Conservation (phyloP, 2,797 vertebrate species). For the Channa striata region DNA sequence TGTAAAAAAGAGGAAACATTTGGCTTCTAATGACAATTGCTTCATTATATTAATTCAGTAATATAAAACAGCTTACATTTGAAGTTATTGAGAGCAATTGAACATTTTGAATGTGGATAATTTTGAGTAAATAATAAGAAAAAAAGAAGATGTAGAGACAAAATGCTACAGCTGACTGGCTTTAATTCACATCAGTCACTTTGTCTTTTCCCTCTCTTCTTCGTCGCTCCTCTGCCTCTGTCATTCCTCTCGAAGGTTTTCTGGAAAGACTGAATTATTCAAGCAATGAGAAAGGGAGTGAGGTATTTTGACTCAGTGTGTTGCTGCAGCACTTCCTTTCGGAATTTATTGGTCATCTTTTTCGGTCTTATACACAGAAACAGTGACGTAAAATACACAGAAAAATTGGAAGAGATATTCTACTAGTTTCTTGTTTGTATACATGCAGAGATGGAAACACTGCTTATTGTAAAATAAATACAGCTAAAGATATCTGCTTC, state of each 20-base stretch:
- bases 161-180: not conserved
- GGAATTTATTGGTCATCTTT: constrained; percentile 17
- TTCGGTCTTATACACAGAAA: constrained; percentile 21
- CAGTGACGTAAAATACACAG: constrained; percentile 27
- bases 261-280: constrained; percentile 68
- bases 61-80: constrained; percentile 7
- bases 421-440: constrained; percentile 4
- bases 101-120: constrained; percentile 6
- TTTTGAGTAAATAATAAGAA: not conserved
- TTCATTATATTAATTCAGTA: constrained; percentile 10
- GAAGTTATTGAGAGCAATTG: constrained; percentile 7
- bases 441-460: constrained; percentile 3
- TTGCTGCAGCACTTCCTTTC: constrained; percentile 35
- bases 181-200: constrained; percentile 7
- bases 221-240: constrained; percentile 23
- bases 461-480: constrained; percentile 1
- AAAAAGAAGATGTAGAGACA: not conserved
- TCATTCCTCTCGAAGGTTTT: constrained; percentile 53
- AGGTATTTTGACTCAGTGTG: constrained; percentile 39
- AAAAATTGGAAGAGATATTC: constrained; percentile 19
- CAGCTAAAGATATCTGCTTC: constrained; percentile 1
- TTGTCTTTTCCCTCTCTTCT: constrained; percentile 8
- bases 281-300: constrained; percentile 32
- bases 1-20: constrained; percentile 18
- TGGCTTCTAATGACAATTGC: constrained; percentile 24